These are phyloP conservation scores for Palaemon carinicauda DNA, from an alignment of 1,140 invertebrate species.

Conservation along the genomic window DNA sequence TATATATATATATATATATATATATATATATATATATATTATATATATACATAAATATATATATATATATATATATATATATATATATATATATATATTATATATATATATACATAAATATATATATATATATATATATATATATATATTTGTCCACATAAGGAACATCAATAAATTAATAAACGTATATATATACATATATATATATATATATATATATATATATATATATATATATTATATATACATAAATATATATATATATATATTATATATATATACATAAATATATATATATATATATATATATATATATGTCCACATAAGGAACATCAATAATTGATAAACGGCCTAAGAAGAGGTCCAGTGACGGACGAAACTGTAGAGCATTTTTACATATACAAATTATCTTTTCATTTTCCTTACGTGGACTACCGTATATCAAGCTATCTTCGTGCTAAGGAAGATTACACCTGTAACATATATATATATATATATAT, in stretches of 20 bases:
- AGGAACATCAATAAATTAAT: too few relatives aligned
- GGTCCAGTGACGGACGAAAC: too few relatives aligned
- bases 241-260: constrained; percentile 2
- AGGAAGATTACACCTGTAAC: too few relatives aligned
- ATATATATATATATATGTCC: not conserved
- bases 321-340: too few relatives aligned
- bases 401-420: too few relatives aligned
- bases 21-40: not conserved
- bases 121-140: not conserved
- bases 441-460: too few relatives aligned
- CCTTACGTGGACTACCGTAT: too few relatives aligned
- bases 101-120: not conserved
- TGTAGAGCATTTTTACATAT: too few relatives aligned
- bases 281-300: constrained; percentile 3
- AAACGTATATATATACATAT: constrained; percentile 20
- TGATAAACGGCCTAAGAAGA: too few relatives aligned
- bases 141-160: not conserved
- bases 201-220: constrained; percentile 20
- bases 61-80: constrained; percentile 25
- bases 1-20: too few relatives aligned
- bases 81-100: not conserved
- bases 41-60: constrained; percentile 9
- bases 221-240: constrained; percentile 11
- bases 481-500: constrained; percentile 14
- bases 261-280: constrained; percentile 10